These are phyloP conservation scores for Drosophila burlai DNA, from an alignment of 1,140 invertebrate species.

Conservation along the genomic window DNA sequence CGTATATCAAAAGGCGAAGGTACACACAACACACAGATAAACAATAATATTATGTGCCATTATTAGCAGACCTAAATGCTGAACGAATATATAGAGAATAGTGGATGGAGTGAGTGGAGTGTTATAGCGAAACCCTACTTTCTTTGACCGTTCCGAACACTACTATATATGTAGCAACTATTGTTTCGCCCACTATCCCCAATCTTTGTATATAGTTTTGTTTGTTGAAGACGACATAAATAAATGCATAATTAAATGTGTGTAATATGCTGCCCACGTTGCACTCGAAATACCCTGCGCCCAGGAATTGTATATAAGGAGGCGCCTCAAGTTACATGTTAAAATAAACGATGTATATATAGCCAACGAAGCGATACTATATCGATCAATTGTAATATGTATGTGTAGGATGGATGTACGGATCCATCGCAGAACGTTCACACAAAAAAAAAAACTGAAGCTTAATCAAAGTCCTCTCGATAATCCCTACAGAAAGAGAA, in stretches of 20 bases:
- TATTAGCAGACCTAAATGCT: constrained; percentile 63
- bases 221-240: constrained; percentile 9
- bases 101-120: constrained; percentile 9
- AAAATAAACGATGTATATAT: constrained; percentile 32
- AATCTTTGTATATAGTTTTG: constrained; percentile 46
- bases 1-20: constrained; percentile 35
- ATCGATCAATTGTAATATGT: constrained; percentile 43
- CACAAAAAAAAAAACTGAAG: constrained; percentile 34
- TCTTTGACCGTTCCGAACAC: not conserved
- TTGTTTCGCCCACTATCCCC: constrained; percentile 3
- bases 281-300: constrained; percentile 13
- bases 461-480: constrained; percentile 49
- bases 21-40: constrained; percentile 33
- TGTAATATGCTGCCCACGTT: constrained; percentile 21
- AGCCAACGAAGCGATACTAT: constrained; percentile 25
- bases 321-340: constrained; percentile 9
- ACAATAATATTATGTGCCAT: constrained; percentile 84
- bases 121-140: constrained; percentile 8
- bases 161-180: not conserved
- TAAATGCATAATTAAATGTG: constrained; percentile 4
- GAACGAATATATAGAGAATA: constrained; percentile 30
- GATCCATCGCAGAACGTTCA: constrained; percentile 13
- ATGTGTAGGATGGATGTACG: constrained; percentile 31
- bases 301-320: constrained; percentile 37
- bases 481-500: constrained; percentile 20